A percentile compares a stretch with the other conserved stretches of the same genome.
Conservation (phyloP, 2,797 vertebrate species). For the Benthosema pterotum region DNA sequence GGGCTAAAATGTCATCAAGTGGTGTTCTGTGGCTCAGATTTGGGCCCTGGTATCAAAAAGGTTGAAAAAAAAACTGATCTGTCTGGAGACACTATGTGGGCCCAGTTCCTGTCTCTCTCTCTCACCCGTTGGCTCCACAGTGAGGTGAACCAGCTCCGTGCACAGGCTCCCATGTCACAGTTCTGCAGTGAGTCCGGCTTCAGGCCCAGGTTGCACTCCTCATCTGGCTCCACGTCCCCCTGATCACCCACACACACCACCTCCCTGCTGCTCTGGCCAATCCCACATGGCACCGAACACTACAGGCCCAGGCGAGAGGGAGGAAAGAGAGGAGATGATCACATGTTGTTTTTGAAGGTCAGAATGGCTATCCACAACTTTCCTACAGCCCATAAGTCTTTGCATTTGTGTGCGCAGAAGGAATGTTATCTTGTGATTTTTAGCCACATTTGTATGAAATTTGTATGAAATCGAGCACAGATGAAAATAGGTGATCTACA, state of each 20-base stretch:
- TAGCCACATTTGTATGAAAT: no score
- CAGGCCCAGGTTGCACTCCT: conserved; percentile 79
- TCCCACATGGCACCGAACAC: conserved; percentile 82
- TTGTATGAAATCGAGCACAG: no score
- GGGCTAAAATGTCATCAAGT: no score
- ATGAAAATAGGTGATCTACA: no score
- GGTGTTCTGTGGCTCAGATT: no score
- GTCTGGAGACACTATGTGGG: conserved; percentile 3
- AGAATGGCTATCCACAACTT: no score
- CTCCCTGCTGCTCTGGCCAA: conserved; percentile 78
- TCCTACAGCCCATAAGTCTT: no score
- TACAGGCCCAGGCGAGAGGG: conserved; percentile 30
- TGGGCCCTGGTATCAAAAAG: no score
- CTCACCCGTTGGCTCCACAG: conserved; percentile 78
- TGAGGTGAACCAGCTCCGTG: conserved; percentile 81
- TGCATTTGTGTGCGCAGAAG: no score
- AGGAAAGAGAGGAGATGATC: neutral
- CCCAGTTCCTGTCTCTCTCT: neutral
- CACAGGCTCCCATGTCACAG: conserved; percentile 81
- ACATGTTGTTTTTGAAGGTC: neutral
- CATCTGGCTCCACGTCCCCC: conserved; percentile 74
- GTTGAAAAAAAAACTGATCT: no score
- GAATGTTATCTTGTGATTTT: no score
- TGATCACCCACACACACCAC: conserved; percentile 79
- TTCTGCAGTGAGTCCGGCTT: conserved; percentile 74